phyloP scores from a whole-genome alignment of 1,140 invertebrate species.

The Macrosteles quadrilineatus region DNA sequence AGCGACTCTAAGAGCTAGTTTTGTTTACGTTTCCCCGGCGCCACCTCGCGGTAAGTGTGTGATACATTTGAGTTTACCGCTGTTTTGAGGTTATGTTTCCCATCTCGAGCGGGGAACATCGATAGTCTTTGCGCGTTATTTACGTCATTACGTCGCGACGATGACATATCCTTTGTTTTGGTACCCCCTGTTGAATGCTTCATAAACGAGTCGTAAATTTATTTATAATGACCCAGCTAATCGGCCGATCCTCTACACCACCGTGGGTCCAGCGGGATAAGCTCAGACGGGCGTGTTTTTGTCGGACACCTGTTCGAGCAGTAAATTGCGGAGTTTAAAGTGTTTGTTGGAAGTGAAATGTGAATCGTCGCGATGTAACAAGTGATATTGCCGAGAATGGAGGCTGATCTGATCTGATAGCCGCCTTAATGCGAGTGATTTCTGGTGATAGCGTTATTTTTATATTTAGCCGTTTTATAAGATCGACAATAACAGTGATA shows the following conservation, averaged over 20 bases:
- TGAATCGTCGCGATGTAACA: conserved; percentile 2
- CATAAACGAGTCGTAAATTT: conserved; percentile 29
- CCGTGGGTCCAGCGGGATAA: too few relatives aligned
- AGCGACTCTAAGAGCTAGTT: not conserved
- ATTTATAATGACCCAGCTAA: conserved; percentile 22
- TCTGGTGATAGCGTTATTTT: conserved; percentile 21
- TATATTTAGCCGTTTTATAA: conserved; percentile 3
- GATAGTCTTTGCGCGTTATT: conserved; percentile 18
- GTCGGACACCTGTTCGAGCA: conserved; percentile 6
- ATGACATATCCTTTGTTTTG: conserved; percentile 43
- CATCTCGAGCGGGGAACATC: conserved; percentile 27
- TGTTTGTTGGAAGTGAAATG: not conserved
- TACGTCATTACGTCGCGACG: conserved; percentile 30
- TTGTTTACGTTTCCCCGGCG: not conserved
- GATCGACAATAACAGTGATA: conserved; percentile 13
- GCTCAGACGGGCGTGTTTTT: not conserved
- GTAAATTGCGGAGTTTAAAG: not conserved
- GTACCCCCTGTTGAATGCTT: conserved; percentile 39
- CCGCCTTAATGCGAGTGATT: too few relatives aligned
- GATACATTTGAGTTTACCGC: not conserved
- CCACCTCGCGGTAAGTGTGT: not conserved
- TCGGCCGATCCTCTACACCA: too few relatives aligned
- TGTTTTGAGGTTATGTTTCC: conserved; percentile 14
- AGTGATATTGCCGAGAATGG: conserved; percentile 10
- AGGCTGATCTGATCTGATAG: not conserved